Evolutionary conservation across 2,113 vertebrate species (phyloP), one percentile per base, ranked within the genome.

Genomic region (Gambusia holbrooki): DNA sequence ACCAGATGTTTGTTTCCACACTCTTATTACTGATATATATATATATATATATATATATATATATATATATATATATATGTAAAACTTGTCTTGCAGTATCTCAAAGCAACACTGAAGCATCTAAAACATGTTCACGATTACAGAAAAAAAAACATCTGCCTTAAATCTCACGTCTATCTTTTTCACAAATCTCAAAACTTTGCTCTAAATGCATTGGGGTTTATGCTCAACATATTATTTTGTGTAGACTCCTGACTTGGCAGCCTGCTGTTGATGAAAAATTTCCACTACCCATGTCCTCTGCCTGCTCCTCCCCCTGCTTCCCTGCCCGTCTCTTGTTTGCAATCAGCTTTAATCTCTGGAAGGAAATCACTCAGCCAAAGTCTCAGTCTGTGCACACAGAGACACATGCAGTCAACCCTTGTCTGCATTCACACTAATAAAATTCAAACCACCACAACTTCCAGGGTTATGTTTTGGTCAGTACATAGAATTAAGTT

Each of bases 351-450:
- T 62, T 54, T 69, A 60, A 69, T 81, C 45, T 48, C 45, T 48
- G 14, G 45, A 48, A 48, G 76, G 82, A 76, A 80, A 77, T 87
- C 74, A 76, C 40, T 83, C 76, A 62, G 58, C 32, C 64, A 64
- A 19, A 33, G 32, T 40, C 63, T 82, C 76, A 80, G 74, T 58
- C 63, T 15, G 11, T 11, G 6, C 17, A 29, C 65, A 79, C 62
- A 70, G 27, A 76, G 5, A 66, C 69, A 73, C 63, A 67, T 13
- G 48, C 27, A 45, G 5, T 8, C 62, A 66, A 17, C 1, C 42
- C 14, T 35, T 68, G 22, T 65, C 48, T 66, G 66, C 64, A 73
- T 48, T 64, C 66, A 25, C 19, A 37, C 30, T 27, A 63, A 22
- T 51, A 51, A 69, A 62, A 58, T 40, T 30, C 27, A 71, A 74